phyloP scores from a whole-genome alignment of 2,888 invertebrate genomes.

The Oscheius myriophilus region DNA sequence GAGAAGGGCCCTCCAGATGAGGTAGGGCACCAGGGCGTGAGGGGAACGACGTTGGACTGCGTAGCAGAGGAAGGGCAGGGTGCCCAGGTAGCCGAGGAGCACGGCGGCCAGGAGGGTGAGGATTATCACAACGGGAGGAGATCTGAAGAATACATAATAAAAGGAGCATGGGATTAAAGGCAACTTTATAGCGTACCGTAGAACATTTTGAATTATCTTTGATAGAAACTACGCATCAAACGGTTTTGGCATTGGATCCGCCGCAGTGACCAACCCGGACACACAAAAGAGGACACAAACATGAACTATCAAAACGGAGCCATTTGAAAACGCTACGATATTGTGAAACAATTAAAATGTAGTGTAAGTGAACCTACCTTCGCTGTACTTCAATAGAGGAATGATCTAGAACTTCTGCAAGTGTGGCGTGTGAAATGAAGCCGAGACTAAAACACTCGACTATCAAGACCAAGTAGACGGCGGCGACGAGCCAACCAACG shows the following conservation, averaged over 20 bases:
- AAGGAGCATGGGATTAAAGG: not conserved
- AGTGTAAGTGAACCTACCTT: not conserved
- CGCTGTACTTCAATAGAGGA: constrained; percentile 21
- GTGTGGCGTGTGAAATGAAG: constrained; percentile 29
- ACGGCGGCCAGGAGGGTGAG: constrained; percentile 22
- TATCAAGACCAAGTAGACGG: constrained; percentile 25
- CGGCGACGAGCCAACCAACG: constrained; percentile 20
- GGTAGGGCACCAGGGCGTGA: constrained; percentile 24
- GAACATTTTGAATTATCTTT: not conserved
- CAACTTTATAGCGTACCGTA: not conserved
- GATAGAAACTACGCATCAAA: no score
- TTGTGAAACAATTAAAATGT: not conserved
- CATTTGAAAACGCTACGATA: no score
- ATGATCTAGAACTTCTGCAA: constrained; percentile 31
- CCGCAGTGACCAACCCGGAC: no score
- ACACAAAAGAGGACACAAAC: no score
- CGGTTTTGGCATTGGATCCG: no score
- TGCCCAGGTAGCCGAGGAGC: constrained; percentile 22
- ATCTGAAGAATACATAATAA: not conserved
- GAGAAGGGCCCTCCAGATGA: constrained; percentile 27
- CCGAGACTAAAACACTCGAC: constrained; percentile 26
- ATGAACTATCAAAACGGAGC: no score
- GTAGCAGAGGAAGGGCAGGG: constrained; percentile 26
- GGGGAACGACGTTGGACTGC: constrained; percentile 23
- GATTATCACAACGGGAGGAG: constrained; percentile 25